Evolutionary conservation across 2,113 vertebrate genomes (phyloP).

Genomic region (Lepisosteus osseus): DNA sequence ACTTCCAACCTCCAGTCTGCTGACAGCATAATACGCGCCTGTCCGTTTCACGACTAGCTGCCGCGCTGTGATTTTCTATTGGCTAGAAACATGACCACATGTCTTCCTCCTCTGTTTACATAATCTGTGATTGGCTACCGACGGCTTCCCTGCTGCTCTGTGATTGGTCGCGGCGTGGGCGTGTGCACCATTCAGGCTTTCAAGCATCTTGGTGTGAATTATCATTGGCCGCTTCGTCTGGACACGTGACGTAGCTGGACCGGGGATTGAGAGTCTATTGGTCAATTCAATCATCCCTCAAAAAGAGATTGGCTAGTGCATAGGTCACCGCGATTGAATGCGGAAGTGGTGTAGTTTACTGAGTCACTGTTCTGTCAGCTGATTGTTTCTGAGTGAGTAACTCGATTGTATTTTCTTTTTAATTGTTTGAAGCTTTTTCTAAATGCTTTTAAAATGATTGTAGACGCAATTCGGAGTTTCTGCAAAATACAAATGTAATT

Average conservation of each 20-base stretch:
- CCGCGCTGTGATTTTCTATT: slow-evolving; percentile 82
- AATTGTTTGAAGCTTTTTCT: slow-evolving; percentile 36
- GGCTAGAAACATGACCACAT: slow-evolving; percentile 33
- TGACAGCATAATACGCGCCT: not conserved
- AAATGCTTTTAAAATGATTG: not conserved
- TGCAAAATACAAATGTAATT: not conserved
- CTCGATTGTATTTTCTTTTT: slow-evolving; percentile 48
- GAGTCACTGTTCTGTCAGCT: slow-evolving; percentile 80
- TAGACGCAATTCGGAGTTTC: not conserved
- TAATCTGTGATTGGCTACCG: not conserved
- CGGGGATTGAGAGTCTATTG: not conserved
- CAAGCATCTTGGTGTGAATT: slow-evolving; percentile 11
- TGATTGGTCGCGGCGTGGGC: slow-evolving; percentile 63
- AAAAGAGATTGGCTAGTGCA: slow-evolving; percentile 46
- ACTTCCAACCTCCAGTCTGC: no score
- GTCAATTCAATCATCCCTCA: not conserved
- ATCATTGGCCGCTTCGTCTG: slow-evolving; percentile 36
- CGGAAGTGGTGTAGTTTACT: slow-evolving; percentile 72
- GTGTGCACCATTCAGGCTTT: slow-evolving; percentile 45
- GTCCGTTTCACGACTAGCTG: slow-evolving; percentile 47
- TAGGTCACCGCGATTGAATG: slow-evolving; percentile 61
- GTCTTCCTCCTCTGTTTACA: not conserved
- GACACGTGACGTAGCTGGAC: slow-evolving; percentile 5
- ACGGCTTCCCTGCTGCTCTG: not conserved
- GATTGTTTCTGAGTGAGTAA: slow-evolving; percentile 78